These are phyloP conservation scores for Drosophila seguyi DNA, from an alignment of 1,140 invertebrate species.

Conservation along the genomic window DNA sequence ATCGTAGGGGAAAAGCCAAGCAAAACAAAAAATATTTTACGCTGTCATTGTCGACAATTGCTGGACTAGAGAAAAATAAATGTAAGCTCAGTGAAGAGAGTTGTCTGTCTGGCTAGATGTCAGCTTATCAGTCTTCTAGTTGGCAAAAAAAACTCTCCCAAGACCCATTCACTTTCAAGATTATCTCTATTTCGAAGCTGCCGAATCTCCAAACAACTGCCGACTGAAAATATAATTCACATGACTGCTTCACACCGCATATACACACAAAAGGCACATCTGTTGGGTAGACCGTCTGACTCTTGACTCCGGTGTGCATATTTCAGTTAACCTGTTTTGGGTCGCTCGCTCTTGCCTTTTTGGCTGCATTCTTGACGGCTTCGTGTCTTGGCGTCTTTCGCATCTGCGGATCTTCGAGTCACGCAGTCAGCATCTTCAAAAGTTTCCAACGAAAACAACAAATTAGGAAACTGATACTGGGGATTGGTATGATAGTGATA, in stretches of 20 bases:
- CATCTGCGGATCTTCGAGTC: constrained; percentile 35
- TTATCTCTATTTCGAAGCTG: constrained; percentile 33
- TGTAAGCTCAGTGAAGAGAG: constrained; percentile 35
- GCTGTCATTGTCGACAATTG: constrained; percentile 79
- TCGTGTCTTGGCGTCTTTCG: constrained; percentile 14
- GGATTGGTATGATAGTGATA: constrained; percentile 44
- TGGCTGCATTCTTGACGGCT: constrained; percentile 67
- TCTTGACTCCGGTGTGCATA: constrained; percentile 69
- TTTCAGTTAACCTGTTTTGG: constrained; percentile 70
- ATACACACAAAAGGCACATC: constrained; percentile 23
- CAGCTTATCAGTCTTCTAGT: constrained; percentile 13
- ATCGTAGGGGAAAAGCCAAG: constrained; percentile 41
- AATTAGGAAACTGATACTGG: constrained; percentile 44
- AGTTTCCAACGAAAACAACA: constrained; percentile 46
- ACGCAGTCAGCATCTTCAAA: constrained; percentile 53
- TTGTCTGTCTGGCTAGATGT: neutral
- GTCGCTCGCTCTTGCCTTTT: constrained; percentile 47
- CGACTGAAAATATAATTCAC: constrained; percentile 64
- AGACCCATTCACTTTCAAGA: constrained; percentile 70
- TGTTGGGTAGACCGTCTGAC: constrained; percentile 52
- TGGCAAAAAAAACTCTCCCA: constrained; percentile 12
- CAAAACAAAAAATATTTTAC: constrained; percentile 59
- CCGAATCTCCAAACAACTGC: constrained; percentile 50
- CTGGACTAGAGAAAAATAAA: constrained; percentile 41
- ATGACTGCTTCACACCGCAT: constrained; percentile 65